These are phyloP conservation scores for Thymallus thymallus DNA, from an alignment of 2,113 vertebrate species.

Conservation along the genomic window DNA sequence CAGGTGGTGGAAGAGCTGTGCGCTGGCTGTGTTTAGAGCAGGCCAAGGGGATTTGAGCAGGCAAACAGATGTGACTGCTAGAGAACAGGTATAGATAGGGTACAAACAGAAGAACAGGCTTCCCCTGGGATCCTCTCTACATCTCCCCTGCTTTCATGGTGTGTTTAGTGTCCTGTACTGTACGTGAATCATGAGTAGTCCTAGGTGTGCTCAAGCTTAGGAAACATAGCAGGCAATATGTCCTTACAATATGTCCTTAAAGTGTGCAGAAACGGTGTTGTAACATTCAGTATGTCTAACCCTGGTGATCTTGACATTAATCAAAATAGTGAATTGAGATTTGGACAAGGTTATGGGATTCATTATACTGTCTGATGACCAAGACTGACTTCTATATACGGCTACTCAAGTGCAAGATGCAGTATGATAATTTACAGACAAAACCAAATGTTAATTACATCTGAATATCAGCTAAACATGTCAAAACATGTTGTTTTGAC, in stretches of 20 bases:
- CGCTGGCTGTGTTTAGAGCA: constrained; percentile 69
- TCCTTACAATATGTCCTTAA: constrained; percentile 12
- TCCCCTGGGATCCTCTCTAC: constrained; percentile 61
- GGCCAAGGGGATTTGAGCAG: constrained; percentile 73
- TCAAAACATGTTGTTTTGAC: not conserved
- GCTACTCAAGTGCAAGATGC: too few relatives aligned
- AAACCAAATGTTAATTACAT: too few relatives aligned
- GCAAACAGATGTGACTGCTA: constrained; percentile 73
- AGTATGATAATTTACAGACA: too few relatives aligned
- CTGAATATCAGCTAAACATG: too few relatives aligned
- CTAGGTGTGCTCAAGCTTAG: constrained; percentile 47
- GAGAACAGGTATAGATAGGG: constrained; percentile 72
- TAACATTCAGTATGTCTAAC: not conserved
- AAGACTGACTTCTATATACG: too few relatives aligned
- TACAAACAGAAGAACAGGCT: constrained; percentile 58
- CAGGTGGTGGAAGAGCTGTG: constrained; percentile 54
- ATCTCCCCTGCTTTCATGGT: constrained; percentile 64
- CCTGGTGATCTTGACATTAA: not conserved
- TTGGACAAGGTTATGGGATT: too few relatives aligned
- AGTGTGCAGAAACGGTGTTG: not conserved
- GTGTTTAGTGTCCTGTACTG: constrained; percentile 65
- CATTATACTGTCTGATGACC: too few relatives aligned
- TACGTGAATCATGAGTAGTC: constrained; percentile 62
- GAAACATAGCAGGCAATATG: constrained; percentile 53
- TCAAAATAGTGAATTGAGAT: too few relatives aligned